Evolutionary conservation across 1,140 invertebrate species (phyloP), one percentile per base, ranked within the genome.

Genomic region (Heliconius himera): DNA sequence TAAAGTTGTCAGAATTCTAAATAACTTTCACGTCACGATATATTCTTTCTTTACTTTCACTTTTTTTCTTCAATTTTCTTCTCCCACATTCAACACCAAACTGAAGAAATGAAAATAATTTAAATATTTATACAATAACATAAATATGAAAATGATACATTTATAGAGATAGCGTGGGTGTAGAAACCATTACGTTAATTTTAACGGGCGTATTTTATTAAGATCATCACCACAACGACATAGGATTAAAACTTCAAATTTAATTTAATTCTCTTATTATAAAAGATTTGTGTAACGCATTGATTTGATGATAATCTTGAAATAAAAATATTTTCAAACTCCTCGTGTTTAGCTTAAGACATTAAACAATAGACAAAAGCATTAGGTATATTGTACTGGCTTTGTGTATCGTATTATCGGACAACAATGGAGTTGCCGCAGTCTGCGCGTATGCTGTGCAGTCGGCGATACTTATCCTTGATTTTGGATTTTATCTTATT

Each of bases 391-490:
- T 90, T 91, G 90, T 94, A 85, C 88, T 81, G 87, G 85, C 88
- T 91, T 91, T 92, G 87, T 91, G 86, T 87, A 86, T 82, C 87
- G 83, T 82, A 86, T 85, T 89, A 91, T 90, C 89, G 86, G 85
- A 81, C 82, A 77, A 90, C 89, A 90, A 91, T 88, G 83, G 83
- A 79, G 78, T 70, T 78, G 83, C 80, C 80, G 79, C 51, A 75
- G 79, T 76, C 73, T 77, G 54, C 73, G 56, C 74, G 38, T 29
- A 74, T 73, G 78, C 81, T 70, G 76, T 76, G 80, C 80, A 77
- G 77, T 73, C 74, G 26, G 26, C 60, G 74, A 81, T 81, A 78
- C 81, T 85, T 83, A 88, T 87, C 87, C 84, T 73, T 77, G 51
- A 80, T 76, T 72, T 81, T 38, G 76, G 71, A 36, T 75, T 38